These are phyloP conservation scores for Chelon labrosus DNA, from an alignment of 2,797 vertebrate species.

Conservation along the genomic window DNA sequence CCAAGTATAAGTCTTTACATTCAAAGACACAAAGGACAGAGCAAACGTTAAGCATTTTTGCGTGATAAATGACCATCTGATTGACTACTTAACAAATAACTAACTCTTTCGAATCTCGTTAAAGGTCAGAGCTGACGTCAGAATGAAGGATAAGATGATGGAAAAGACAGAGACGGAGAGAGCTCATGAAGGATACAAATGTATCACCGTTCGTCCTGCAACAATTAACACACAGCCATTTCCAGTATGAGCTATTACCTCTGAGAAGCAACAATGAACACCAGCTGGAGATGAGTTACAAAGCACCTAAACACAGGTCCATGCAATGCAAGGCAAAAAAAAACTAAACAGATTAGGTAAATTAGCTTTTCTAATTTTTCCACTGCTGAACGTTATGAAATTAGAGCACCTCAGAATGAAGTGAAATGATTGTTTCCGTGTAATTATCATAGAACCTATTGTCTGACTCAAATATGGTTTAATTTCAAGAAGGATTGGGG, in stretches of 20 bases:
- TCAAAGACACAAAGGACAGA: neutral
- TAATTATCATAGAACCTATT: slow-evolving; percentile 65
- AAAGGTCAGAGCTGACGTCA: slow-evolving; percentile 16
- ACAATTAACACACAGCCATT: slow-evolving; percentile 47
- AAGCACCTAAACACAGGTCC: slow-evolving; percentile 58
- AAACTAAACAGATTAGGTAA: slow-evolving; percentile 68
- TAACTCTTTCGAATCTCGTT: neutral
- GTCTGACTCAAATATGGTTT: slow-evolving; percentile 56
- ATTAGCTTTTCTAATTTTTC: slow-evolving; percentile 76
- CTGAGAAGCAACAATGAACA: slow-evolving; percentile 51
- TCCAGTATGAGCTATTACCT: slow-evolving; percentile 64
- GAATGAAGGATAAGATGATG: neutral
- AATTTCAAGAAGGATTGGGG: slow-evolving; percentile 43
- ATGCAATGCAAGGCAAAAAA: slow-evolving; percentile 40
- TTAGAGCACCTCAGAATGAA: slow-evolving; percentile 64
- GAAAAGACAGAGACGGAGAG: neutral
- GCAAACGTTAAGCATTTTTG: neutral
- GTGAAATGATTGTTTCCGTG: slow-evolving; percentile 66
- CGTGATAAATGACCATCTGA: neutral
- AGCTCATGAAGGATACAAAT: slow-evolving; percentile 17
- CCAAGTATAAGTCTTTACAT: too few species aligned
- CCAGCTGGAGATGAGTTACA: slow-evolving; percentile 60
- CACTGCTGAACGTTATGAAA: slow-evolving; percentile 66
- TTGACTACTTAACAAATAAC: slow-evolving; percentile 16
- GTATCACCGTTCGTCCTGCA: slow-evolving; percentile 25